Evolutionary conservation across 2,888 invertebrate species (phyloP).

Genomic region (Cerceris rybyensis): DNA sequence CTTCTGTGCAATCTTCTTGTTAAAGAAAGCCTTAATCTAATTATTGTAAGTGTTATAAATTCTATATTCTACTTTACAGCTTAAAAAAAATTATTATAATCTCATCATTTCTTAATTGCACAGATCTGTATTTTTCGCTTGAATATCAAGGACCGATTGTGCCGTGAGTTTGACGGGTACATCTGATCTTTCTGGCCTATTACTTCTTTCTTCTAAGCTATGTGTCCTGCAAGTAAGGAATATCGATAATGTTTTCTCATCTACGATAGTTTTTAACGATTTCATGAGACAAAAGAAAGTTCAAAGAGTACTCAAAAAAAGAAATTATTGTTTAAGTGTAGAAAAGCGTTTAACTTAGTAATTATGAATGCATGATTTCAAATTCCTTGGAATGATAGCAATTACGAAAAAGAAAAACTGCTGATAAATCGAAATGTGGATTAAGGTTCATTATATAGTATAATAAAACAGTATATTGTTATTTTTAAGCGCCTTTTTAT

Average conservation of each 20-base stretch:
- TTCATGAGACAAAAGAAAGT: slow-evolving; percentile 9
- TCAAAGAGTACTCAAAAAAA: slow-evolving; percentile 21
- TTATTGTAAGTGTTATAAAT: slow-evolving; percentile 9
- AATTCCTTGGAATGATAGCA: slow-evolving; percentile 15
- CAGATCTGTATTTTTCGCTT: slow-evolving; percentile 40
- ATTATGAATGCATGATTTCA: slow-evolving; percentile 26
- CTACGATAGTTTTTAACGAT: not conserved
- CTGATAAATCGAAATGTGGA: slow-evolving; percentile 29
- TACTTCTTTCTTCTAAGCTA: slow-evolving; percentile 33
- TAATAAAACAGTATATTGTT: slow-evolving; percentile 58
- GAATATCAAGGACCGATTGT: slow-evolving; percentile 44
- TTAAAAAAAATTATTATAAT: not conserved
- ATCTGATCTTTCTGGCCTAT: slow-evolving; percentile 30
- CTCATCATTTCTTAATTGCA: slow-evolving; percentile 35
- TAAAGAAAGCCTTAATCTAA: slow-evolving; percentile 15
- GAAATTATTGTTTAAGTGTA: slow-evolving; percentile 36
- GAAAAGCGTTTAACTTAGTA: slow-evolving; percentile 48
- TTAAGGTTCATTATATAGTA: slow-evolving; percentile 53
- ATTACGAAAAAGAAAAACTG: slow-evolving; percentile 24
- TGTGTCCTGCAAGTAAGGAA: slow-evolving; percentile 57
- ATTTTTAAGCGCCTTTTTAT: slow-evolving; percentile 62
- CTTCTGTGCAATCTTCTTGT: slow-evolving; percentile 8
- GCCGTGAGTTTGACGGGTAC: slow-evolving; percentile 34
- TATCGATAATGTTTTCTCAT: slow-evolving; percentile 9
- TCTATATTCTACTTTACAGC: slow-evolving; percentile 15